A percentile compares a stretch with the other conserved stretches of the same genome.
These are phyloP conservation scores for Cyclophora albipunctata DNA, from an alignment of 2,888 invertebrate species.

Conservation along the genomic window DNA sequence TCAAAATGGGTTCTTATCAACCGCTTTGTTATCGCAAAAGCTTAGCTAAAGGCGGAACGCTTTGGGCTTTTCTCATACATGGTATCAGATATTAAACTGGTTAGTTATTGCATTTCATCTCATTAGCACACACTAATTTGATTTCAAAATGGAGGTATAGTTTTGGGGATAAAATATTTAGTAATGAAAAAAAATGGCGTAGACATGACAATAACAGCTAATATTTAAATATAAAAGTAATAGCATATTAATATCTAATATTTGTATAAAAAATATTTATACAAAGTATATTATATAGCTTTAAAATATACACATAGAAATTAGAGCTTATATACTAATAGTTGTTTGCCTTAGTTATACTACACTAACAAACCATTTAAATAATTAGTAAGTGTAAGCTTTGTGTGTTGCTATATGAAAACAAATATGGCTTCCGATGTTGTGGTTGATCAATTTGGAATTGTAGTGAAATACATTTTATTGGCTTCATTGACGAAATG, in stretches of 20 bases:
- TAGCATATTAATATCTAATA: too few relatives aligned
- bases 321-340: constrained; percentile 23
- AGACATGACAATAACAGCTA: too few relatives aligned
- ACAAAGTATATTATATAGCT: too few relatives aligned
- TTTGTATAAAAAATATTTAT: too few relatives aligned
- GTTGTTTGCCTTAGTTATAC: constrained; percentile 45
- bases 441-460: constrained; percentile 71
- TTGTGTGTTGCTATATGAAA: constrained; percentile 55
- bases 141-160: too few relatives aligned
- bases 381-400: constrained; percentile 43
- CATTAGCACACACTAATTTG: constrained; percentile 12
- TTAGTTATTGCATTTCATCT: constrained; percentile 14
- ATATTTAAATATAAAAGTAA: too few relatives aligned
- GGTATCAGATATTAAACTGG: too few relatives aligned
- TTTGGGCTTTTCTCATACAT: constrained; percentile 68
- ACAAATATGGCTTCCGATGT: constrained; percentile 41
- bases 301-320: constrained; percentile 1
- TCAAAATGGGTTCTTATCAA: not conserved
- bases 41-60: constrained; percentile 51
- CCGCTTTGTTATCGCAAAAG: constrained; percentile 43
- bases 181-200: too few relatives aligned
- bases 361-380: constrained; percentile 72
- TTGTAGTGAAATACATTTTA: constrained; percentile 53
- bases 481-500: constrained; percentile 52
- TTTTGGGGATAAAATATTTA: too few relatives aligned